Conservation (phyloP, 2,888 invertebrate genomes). For the Galerucella nymphaeae region DNA sequence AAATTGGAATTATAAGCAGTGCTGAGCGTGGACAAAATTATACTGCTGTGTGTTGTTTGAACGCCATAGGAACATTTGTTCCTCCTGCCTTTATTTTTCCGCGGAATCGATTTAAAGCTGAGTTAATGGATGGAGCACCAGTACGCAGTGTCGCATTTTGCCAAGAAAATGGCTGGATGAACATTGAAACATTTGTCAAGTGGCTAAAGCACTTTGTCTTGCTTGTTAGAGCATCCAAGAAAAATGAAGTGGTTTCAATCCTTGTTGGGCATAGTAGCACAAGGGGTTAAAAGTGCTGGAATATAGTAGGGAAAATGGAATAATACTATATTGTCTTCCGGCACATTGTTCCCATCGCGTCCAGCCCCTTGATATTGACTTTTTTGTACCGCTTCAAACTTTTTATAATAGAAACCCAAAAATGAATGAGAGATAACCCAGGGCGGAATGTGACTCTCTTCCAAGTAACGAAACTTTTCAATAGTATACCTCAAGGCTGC, state of each 20-base stretch:
- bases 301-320: slow-evolving; percentile 36
- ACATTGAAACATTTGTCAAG: slow-evolving; percentile 48
- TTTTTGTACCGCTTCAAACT: slow-evolving; percentile 23
- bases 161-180: slow-evolving; percentile 57
- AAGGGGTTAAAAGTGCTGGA: slow-evolving; percentile 38
- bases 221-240: slow-evolving; percentile 25
- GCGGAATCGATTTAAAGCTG: slow-evolving; percentile 52
- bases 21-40: slow-evolving; percentile 58
- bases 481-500: background rate
- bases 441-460: slow-evolving; percentile 52
- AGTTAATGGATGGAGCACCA: slow-evolving; percentile 58
- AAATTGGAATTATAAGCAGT: slow-evolving; percentile 55
- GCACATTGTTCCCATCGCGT: background rate
- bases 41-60: slow-evolving; percentile 57
- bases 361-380: background rate
- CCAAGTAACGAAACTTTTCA: slow-evolving; percentile 44
- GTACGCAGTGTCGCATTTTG: slow-evolving; percentile 54
- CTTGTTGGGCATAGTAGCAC: slow-evolving; percentile 54
- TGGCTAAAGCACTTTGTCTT: slow-evolving; percentile 41
- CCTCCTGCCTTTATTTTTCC: slow-evolving; percentile 60
- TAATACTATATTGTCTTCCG: slow-evolving; percentile 29
- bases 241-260: slow-evolving; percentile 52
- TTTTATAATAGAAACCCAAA: slow-evolving; percentile 50
- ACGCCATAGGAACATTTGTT: slow-evolving; percentile 55
- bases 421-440: slow-evolving; percentile 51